These are phyloP conservation scores for Passer domesticus DNA, from an alignment of 2,113 vertebrate species.

Conservation along the genomic window DNA sequence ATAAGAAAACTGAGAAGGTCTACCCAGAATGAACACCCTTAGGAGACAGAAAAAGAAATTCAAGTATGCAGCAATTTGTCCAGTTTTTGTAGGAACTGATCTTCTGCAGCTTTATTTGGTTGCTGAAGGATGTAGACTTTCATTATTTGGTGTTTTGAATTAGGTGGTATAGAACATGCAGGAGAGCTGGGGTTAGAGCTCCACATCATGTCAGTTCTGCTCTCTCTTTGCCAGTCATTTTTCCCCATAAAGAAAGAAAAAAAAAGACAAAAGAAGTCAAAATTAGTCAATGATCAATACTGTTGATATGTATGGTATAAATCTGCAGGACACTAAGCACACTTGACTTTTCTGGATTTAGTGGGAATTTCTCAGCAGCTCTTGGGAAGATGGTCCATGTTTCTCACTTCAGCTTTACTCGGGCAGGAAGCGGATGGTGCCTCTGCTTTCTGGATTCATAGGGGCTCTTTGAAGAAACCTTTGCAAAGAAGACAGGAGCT, in stretches of 20 bases:
- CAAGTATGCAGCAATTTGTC: background rate
- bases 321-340: background rate
- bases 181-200: background rate
- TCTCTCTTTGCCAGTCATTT: background rate
- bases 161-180: background rate
- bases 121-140: background rate
- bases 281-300: background rate
- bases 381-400: background rate
- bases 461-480: background rate
- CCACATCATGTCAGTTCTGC: background rate
- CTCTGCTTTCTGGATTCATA: background rate
- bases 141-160: background rate
- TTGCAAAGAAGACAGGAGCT: background rate
- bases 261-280: background rate
- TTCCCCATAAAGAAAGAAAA: fast-evolving
- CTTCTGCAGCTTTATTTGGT: background rate
- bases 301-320: background rate
- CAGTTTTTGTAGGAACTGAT: background rate
- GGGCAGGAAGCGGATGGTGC: background rate
- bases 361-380: background rate
- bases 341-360: background rate
- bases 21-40: background rate
- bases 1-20: background rate
- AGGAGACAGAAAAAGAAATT: background rate
- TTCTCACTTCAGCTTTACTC: background rate